Evolutionary conservation across 2,888 invertebrate species (phyloP), one percentile per base, ranked within the genome.

Genomic region (Mimumesa dahlbomi): DNA sequence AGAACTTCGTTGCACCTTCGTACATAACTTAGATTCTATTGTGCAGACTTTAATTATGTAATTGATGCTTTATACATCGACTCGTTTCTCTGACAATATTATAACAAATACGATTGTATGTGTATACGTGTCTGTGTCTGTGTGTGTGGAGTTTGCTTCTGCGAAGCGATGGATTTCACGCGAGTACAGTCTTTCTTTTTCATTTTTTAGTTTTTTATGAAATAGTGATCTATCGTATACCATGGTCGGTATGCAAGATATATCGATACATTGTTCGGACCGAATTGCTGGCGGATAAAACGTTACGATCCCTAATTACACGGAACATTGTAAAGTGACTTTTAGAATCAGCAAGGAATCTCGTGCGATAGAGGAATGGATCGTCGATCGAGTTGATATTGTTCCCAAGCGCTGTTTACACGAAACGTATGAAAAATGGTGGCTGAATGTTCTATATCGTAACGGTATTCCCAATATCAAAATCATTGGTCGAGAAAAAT

Each of bases 141-240:
- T 25, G 25, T 25, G 19, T 36, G 2, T 16, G 43, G 18, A 31
- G 16, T 4, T n/a, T 42, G 40, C 31, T 40, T 22, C 16, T 29
- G 29, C 18, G 14, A 31, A 38, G 31, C 31, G 29, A 34, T 58
- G 38, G 54, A 50, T 64, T 59, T 46, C 43, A 31, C 46, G 56
- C 49, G 22, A 25, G 52, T 40, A 29, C 71, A 73, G 71, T 71
- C 71, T 73, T 66, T 57, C n/a, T n/a, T n/a, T n/a, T n/a, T n/a
- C n/a, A n/a, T n/a, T n/a, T n/a, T n/a, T n/a, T n/a, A n/a, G n/a
- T n/a, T 49, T 22, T 29, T 22, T 13, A 18, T 22, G 31, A 42
- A 19, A 31, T 43, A 48, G 56, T 11, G 11, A 34, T 56, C 46
- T 49, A 54, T 13, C 13, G 48, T 53, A 29, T 34, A 42, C 13